These are phyloP conservation scores for Crenichthys baileyi DNA, from an alignment of 2,797 vertebrate genomes.

Conservation along the genomic window DNA sequence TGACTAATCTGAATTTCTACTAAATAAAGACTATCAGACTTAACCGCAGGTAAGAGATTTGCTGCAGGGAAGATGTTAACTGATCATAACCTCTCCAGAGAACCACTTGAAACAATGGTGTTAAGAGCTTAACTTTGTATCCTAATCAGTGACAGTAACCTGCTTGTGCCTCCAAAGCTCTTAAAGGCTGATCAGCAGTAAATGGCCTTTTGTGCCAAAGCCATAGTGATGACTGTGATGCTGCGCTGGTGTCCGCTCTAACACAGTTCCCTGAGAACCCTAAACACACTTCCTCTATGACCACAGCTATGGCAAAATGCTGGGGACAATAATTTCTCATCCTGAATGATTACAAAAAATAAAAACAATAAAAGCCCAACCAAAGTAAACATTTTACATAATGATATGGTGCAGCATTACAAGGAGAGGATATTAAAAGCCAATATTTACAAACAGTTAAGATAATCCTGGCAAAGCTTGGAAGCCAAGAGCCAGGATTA, in stretches of 20 bases:
- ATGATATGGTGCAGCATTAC: slow-evolving; percentile 59
- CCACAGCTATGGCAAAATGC: slow-evolving; percentile 69
- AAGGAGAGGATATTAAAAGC: slow-evolving; percentile 60
- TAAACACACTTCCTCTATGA: slow-evolving; percentile 62
- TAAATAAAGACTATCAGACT: neutral
- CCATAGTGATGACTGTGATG: slow-evolving; percentile 39
- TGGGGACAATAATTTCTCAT: slow-evolving; percentile 47
- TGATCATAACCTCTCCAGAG: neutral
- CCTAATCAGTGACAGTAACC: neutral
- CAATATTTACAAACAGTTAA: slow-evolving; percentile 66
- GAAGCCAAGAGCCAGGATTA: slow-evolving; percentile 30
- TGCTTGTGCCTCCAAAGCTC: slow-evolving; percentile 12
- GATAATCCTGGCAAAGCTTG: slow-evolving; percentile 20
- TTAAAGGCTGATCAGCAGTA: slow-evolving; percentile 17
- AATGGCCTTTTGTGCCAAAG: slow-evolving; percentile 31
- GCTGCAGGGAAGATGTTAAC: neutral
- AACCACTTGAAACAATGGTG: neutral
- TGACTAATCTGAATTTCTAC: neutral
- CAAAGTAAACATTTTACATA: slow-evolving; percentile 39
- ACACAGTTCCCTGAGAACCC: slow-evolving; percentile 83
- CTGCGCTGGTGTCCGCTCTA: slow-evolving; percentile 60
- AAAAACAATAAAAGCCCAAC: neutral
- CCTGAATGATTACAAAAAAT: slow-evolving; percentile 45
- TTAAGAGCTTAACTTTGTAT: neutral
- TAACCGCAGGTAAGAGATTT: neutral